These are phyloP conservation scores for Sebastes matsubarae DNA, from an alignment of 2,797 vertebrate species.

Conservation along the genomic window DNA sequence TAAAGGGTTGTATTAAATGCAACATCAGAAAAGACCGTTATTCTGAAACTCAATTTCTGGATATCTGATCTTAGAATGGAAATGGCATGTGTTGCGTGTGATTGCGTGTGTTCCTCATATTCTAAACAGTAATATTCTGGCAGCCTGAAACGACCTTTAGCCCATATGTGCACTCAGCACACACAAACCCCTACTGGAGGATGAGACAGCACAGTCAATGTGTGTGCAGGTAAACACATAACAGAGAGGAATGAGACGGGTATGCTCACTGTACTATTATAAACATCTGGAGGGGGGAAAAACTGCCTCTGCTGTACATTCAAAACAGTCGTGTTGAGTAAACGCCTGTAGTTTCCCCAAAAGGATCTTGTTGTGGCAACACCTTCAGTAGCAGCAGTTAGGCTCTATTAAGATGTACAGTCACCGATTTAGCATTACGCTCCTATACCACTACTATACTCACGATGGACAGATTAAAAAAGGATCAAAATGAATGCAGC, in stretches of 20 bases:
- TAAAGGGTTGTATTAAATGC: background rate
- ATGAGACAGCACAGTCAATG: background rate
- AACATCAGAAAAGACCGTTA: constrained; percentile 2
- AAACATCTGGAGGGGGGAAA: constrained; percentile 27
- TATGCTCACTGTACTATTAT: background rate
- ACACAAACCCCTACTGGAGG: background rate
- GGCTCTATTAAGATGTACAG: background rate
- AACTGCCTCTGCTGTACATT: constrained; percentile 14
- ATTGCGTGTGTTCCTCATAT: background rate
- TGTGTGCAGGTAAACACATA: constrained; percentile 21
- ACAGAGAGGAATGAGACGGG: constrained; percentile 17
- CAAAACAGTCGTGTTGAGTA: constrained; percentile 21
- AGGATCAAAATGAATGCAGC: background rate
- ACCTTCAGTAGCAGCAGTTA: background rate
- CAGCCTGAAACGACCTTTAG: background rate
- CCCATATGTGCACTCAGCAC: background rate
- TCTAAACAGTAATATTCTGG: background rate
- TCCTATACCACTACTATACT: background rate
- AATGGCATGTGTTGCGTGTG: background rate
- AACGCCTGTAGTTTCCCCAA: constrained; percentile 3
- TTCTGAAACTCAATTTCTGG: background rate
- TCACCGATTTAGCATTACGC: background rate
- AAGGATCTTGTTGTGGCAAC: background rate
- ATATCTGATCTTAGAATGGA: constrained; percentile 6
- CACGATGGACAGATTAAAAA: background rate